Conservation (phyloP, 1,140 invertebrate species). For the Ips nitidus region DNA sequence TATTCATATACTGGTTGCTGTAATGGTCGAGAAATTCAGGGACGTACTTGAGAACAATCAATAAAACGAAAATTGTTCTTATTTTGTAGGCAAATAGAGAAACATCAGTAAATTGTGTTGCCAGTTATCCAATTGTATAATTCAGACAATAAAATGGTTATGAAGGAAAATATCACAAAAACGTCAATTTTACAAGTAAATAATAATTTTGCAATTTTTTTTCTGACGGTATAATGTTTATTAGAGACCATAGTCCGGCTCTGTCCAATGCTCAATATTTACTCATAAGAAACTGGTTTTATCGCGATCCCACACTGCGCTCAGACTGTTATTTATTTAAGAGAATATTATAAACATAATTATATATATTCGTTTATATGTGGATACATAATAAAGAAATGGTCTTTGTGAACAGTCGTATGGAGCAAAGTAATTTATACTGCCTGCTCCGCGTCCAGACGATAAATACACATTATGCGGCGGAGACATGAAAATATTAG, state of each 20-base stretch:
- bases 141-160: too few species aligned
- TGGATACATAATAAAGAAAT: slow-evolving; percentile 17
- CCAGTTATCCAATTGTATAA: too few species aligned
- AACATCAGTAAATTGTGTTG: too few species aligned
- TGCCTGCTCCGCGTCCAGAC: slow-evolving; percentile 17
- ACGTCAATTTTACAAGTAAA: neutral
- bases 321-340: slow-evolving; percentile 26
- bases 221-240: neutral
- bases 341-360: slow-evolving; percentile 32
- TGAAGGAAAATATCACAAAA: neutral
- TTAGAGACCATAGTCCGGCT: neutral
- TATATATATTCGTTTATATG: slow-evolving; percentile 6
- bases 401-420: slow-evolving; percentile 21
- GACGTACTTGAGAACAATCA: neutral
- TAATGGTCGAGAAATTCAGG: too few species aligned
- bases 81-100: neutral
- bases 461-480: slow-evolving; percentile 30
- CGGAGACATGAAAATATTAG: slow-evolving; percentile 31
- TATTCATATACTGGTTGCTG: too few species aligned
- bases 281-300: slow-evolving; percentile 24
- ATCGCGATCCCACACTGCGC: slow-evolving; percentile 23
- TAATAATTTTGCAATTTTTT: neutral
- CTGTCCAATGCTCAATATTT: slow-evolving; percentile 9
- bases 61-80: neutral
- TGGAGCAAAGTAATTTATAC: slow-evolving; percentile 28